Evolutionary conservation across 35 echinoderm and acorn worm genomes (phyloP).

Genomic region (Chiridota heheva): DNA sequence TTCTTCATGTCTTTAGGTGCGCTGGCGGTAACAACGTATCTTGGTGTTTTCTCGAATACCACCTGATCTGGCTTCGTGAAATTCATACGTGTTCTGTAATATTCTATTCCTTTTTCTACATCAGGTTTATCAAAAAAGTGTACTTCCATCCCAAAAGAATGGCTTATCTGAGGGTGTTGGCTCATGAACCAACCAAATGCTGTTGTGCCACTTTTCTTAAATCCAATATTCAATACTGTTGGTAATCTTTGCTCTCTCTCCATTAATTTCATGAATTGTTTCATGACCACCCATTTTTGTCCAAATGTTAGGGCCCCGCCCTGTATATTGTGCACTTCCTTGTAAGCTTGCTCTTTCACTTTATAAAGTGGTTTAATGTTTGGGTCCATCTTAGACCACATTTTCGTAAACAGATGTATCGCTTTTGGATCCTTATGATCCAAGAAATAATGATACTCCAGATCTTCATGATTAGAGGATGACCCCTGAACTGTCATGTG

Average conservation of each 20-base stretch:
- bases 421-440: no score
- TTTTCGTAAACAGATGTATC: no score
- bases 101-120: slow-evolving; percentile 35
- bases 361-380: no score
- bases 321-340: no score
- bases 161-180: slow-evolving; percentile 44
- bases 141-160: slow-evolving; percentile 55
- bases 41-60: slow-evolving; percentile 54
- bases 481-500: no score
- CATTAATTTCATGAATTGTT: slow-evolving; percentile 5
- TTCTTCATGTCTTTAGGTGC: slow-evolving; percentile 16
- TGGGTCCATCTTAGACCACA: no score
- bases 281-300: slow-evolving; percentile 23
- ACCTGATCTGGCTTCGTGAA: slow-evolving; percentile 35
- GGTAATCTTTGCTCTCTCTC: slow-evolving; percentile 51
- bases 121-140: slow-evolving; percentile 57
- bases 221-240: slow-evolving; percentile 49
- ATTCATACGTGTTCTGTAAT: slow-evolving; percentile 50
- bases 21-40: slow-evolving; percentile 44
- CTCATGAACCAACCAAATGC: slow-evolving; percentile 47
- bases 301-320: not conserved
- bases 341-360: no score
- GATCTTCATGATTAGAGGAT: no score
- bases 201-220: slow-evolving; percentile 62
- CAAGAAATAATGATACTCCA: no score